Conservation (phyloP, 1,140 invertebrate genomes). For the Ceratoteleas bidentatus region DNA sequence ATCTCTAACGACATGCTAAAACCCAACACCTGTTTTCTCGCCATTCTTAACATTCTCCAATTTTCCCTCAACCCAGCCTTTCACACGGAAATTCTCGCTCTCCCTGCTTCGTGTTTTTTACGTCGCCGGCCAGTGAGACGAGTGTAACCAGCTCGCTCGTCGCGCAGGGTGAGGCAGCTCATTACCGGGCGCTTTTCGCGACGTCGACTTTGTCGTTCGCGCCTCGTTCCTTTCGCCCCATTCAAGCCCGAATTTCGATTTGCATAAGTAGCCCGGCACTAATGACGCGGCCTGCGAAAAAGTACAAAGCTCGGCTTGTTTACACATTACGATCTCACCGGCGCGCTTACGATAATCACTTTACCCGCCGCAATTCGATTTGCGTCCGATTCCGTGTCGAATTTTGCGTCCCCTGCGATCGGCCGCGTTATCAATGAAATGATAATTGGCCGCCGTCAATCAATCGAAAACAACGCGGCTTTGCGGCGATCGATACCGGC, state of each 20-base stretch:
- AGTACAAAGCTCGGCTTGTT: slow-evolving; percentile 44
- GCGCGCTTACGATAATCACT: slow-evolving; percentile 39
- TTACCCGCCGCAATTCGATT: slow-evolving; percentile 30
- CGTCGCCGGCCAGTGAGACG: slow-evolving; percentile 72
- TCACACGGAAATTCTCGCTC: too few species aligned
- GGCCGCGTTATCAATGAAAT: slow-evolving; percentile 49
- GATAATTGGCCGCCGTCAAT: slow-evolving; percentile 56
- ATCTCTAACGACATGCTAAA: too few species aligned
- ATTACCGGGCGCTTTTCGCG: slow-evolving; percentile 80
- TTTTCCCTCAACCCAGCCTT: too few species aligned
- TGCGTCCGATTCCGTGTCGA: slow-evolving; percentile 14
- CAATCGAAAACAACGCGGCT: slow-evolving; percentile 41
- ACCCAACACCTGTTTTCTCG: too few species aligned
- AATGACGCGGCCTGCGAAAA: slow-evolving; percentile 50
- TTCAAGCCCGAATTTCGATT: slow-evolving; percentile 43
- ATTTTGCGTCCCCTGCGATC: slow-evolving; percentile 10
- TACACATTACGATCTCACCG: slow-evolving; percentile 28
- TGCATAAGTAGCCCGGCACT: slow-evolving; percentile 59
- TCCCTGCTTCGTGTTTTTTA: background rate
- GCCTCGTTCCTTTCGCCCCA: slow-evolving; percentile 1
- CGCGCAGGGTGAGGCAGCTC: slow-evolving; percentile 80
- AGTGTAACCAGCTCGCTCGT: slow-evolving; percentile 77
- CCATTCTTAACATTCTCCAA: too few species aligned
- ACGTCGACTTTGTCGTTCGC: slow-evolving; percentile 57
- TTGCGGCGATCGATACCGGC: slow-evolving; percentile 56